Conservation (phyloP, 1,140 invertebrate genomes). For the Pinna nobilis region DNA sequence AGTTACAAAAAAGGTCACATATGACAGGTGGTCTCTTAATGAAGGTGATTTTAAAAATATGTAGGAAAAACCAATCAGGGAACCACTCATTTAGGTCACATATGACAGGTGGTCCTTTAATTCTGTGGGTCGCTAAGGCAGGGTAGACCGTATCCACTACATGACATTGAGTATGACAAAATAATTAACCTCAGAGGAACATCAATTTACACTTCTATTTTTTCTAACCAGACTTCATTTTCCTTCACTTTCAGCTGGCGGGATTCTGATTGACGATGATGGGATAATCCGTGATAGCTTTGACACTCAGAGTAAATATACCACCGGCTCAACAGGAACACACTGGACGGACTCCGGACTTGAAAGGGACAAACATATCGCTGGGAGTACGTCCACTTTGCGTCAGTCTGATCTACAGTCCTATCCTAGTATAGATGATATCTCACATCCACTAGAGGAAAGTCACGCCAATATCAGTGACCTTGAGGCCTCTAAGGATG, state of each 20-base stretch:
- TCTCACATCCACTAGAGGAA: constrained; percentile 51
- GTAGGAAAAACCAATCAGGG: too few relatives aligned
- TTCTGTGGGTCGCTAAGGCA: too few relatives aligned
- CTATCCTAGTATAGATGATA: constrained; percentile 62
- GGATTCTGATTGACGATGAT: constrained; percentile 64
- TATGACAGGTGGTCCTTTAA: too few relatives aligned
- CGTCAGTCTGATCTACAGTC: constrained; percentile 59
- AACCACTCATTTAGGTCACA: too few relatives aligned
- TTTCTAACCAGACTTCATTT: too few relatives aligned
- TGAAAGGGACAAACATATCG: constrained; percentile 62
- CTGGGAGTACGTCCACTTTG: constrained; percentile 60
- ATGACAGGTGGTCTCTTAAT: too few relatives aligned
- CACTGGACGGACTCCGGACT: constrained; percentile 69
- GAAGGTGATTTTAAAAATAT: too few relatives aligned
- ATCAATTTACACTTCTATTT: too few relatives aligned
- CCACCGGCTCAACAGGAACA: constrained; percentile 35
- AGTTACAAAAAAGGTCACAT: too few relatives aligned
- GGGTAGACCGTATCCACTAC: too few relatives aligned
- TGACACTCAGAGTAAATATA: constrained; percentile 56
- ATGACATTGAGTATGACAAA: too few relatives aligned
- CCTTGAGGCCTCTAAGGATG: constrained; percentile 68
- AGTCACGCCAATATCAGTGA: constrained; percentile 66
- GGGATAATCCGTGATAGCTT: constrained; percentile 64
- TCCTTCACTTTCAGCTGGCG: constrained; percentile 50
- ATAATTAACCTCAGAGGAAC: too few relatives aligned